Percentiles rank a stretch among this genome's conserved stretches.
phyloP scores from a whole-genome alignment of 2,888 invertebrate species.

The Xestia xanthographa region DNA sequence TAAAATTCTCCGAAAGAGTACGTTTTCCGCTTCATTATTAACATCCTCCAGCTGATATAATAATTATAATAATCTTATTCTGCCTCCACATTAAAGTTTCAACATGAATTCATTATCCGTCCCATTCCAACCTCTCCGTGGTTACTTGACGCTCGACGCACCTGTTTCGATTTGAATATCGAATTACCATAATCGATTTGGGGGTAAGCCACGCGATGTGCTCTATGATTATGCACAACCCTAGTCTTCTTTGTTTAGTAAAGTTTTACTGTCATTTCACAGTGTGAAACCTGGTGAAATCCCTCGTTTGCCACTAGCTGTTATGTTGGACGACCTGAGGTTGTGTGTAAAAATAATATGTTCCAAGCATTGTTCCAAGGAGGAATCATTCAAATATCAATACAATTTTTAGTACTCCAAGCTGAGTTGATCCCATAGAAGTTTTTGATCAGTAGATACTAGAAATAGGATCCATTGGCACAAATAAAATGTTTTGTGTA shows the following conservation, averaged over 20 bases:
- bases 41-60: constrained; percentile 5
- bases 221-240: constrained; percentile 71
- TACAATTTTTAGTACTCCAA: too few species aligned
- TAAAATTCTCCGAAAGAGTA: constrained; percentile 2
- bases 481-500: too few species aligned
- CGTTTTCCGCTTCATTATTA: constrained; percentile 20
- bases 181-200: constrained; percentile 75
- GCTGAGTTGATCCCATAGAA: too few species aligned
- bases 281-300: not conserved
- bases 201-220: constrained; percentile 66
- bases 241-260: constrained; percentile 1
- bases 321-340: not conserved
- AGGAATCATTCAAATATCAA: too few species aligned
- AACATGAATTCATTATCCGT: constrained; percentile 49
- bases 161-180: constrained; percentile 62
- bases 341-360: too few species aligned
- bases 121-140: constrained; percentile 33
- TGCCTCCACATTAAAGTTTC: constrained; percentile 32
- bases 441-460: too few species aligned
- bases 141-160: constrained; percentile 49
- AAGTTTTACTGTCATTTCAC: not conserved
- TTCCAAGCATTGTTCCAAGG: too few species aligned
- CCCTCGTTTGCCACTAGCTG: not conserved
- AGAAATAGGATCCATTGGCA: too few species aligned
- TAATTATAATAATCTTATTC: constrained; percentile 40